Base-by-base conservation (phyloP, 2,888 invertebrate genomes). In the Drosophila rellima region DNA sequence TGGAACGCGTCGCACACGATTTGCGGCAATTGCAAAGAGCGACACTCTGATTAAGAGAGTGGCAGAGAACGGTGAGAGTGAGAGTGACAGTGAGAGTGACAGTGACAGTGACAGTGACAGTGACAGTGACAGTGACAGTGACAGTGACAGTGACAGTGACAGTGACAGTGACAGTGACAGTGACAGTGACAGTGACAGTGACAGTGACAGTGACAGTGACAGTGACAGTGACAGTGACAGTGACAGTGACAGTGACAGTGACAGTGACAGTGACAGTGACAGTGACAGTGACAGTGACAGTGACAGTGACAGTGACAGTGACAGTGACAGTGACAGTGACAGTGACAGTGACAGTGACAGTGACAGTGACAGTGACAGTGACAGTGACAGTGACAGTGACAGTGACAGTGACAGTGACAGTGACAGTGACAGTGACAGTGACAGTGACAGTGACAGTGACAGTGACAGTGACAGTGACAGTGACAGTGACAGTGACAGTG, bases 1-100 rank as follows among this genome's bases (percentile, higher is more conserved):
- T 61, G 68, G 39, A 80, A 64, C 72, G 78, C 68, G 68, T 59
- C 75, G 66, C 77, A 65, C 40, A 45, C 66, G 50, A 59, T 62
- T 76, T 57, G 45, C 50, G 29, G 17, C 50, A 62, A 59, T 56
- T 70, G 20, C 7, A 35, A 20, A 8, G 39, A 17, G 45, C 15
- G 20, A n/a, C 4, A 40, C 23, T 6, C 17, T 18, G 39, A 56
- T 6, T 20, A 13, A 17, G 33, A 20, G 17, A 37, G 33, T 10
- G 39, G 26, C 1, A n/a, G 17, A n/a, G 3, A 18, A 18, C 10
- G 26, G 5, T 4, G 11, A 23, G 33, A 10, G 20, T 8, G 42
- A 2, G 6, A 11, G 8, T 13, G 1, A 17, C 3, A 50, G 48
- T 29, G 39, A 40, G 18, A 44, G 55, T 23, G 23, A 31, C 37